Base-by-base conservation (phyloP, 2,113 vertebrate species). In the Meles meles region DNA sequence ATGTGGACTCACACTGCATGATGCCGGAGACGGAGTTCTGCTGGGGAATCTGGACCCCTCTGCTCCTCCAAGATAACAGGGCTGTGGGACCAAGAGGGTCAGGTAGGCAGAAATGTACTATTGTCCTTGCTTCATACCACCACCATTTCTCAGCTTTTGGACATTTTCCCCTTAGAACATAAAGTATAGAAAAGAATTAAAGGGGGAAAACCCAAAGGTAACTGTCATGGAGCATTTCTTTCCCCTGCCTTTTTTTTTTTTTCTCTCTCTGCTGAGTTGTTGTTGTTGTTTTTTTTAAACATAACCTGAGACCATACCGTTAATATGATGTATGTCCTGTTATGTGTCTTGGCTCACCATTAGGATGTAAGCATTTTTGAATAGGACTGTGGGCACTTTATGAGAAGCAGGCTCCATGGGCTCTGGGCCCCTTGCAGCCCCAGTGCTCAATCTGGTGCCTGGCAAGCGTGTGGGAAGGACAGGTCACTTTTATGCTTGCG, bases 401-500 rank as follows among this genome's bases (percentile, higher is more conserved):
- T 1, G 20, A 63, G 17, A 37, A 13, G 44, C n/a, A 4, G 17
- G 29, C 15, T 17, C n/a, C 0, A 0, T 6, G 57, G 34, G 27
- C 52, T 34, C 72, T 0, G 3, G 81, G 47, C 27, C 23, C 34
- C 49, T 37, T 23, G 9, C 3, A 0, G 25, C 52, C 29, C 7
- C n/a, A 23, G 47, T 23, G 37, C 44, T n/a, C 72, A 20, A 37
- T 29, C 4, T 2, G n/a, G 80, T 1, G 0, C 71, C 85, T 29
- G 9, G 79, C 21, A 31, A 83, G 31, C 13, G 0, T 7, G 72
- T 42, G 18, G 23, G 39, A 3, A 42, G 63, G 86, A 67, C 0
- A 2, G 11, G 77, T 20, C 76, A 39, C 67, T 61, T 31, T 31
- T 4, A 61, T 10, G 18, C 31, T 59, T 49, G 39, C 0, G 1